Percentiles rank a stretch among this genome's conserved stretches.
These are phyloP conservation scores for Acanthaster planci DNA, from an alignment of 35 echinoderm and acorn worm species.

Conservation along the genomic window DNA sequence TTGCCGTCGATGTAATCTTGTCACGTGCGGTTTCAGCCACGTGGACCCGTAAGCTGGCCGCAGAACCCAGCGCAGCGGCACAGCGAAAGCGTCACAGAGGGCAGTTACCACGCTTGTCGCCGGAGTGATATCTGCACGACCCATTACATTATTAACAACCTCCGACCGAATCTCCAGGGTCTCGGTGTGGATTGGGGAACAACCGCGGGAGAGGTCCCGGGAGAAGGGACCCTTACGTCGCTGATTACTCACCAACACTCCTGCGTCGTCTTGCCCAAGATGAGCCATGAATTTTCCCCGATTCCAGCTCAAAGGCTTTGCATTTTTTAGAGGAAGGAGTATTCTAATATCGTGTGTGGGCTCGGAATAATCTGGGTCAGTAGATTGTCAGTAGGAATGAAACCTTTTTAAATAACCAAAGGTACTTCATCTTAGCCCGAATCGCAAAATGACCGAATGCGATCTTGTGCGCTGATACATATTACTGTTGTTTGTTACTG, in stretches of 20 bases:
- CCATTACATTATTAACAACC: slow-evolving; percentile 11
- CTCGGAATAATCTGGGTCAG: no score
- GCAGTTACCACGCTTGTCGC: not conserved
- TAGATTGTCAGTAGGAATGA: no score
- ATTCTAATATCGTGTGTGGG: no score
- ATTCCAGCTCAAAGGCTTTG: no score
- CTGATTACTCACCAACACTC: slow-evolving; percentile 9
- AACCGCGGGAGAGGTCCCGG: not conserved
- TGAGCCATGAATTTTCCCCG: not conserved
- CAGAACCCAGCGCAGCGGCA: no score
- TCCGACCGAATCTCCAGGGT: not conserved
- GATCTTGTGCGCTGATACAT: no score
- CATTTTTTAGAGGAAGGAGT: no score
- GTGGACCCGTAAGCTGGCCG: not conserved
- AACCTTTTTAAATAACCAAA: no score
- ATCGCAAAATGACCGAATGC: no score
- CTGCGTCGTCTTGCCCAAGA: not conserved
- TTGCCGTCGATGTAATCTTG: not conserved
- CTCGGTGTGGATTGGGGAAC: not conserved
- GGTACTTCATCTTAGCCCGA: no score
- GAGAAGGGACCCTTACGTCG: not conserved
- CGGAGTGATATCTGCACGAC: not conserved
- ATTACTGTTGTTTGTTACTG: no score
- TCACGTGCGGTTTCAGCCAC: not conserved
- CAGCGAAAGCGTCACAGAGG: no score